These are phyloP conservation scores for Aphidius ervi DNA, from an alignment of 1,140 invertebrate genomes.

Conservation along the genomic window DNA sequence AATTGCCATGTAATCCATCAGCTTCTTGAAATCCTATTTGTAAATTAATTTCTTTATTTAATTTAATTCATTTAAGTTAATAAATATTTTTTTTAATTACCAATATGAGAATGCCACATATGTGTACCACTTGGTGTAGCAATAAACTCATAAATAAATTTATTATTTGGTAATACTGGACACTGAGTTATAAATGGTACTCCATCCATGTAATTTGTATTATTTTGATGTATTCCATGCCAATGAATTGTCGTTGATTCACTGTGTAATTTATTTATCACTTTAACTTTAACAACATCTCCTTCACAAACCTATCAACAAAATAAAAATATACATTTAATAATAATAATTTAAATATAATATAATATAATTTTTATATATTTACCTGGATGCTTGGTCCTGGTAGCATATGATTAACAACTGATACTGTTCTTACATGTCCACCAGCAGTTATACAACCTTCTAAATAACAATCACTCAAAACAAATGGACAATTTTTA, in stretches of 20 bases:
- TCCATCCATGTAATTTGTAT: constrained; percentile 56
- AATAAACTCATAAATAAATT: constrained; percentile 30
- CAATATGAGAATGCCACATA: constrained; percentile 37
- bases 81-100: constrained; percentile 18
- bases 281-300: constrained; percentile 34
- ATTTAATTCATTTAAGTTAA: not conserved
- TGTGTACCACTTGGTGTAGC: constrained; percentile 31
- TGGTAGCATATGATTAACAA: constrained; percentile 52
- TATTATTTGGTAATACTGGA: constrained; percentile 29
- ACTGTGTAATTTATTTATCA: constrained; percentile 32
- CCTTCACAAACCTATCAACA: constrained; percentile 33
- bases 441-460: constrained; percentile 54
- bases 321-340: not conserved
- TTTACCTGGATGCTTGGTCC: constrained; percentile 52
- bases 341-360: not conserved
- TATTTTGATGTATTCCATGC: constrained; percentile 36
- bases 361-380: not conserved
- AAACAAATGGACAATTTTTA: constrained; percentile 49
- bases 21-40: constrained; percentile 49
- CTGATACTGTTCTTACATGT: constrained; percentile 40
- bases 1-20: constrained; percentile 54
- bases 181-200: constrained; percentile 35
- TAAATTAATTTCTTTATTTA: constrained; percentile 4
- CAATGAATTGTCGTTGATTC: constrained; percentile 37
- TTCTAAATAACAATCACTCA: constrained; percentile 45